Evolutionary conservation across 2,113 vertebrate genomes (phyloP).

Genomic region (Cyrtonyx montezumae): DNA sequence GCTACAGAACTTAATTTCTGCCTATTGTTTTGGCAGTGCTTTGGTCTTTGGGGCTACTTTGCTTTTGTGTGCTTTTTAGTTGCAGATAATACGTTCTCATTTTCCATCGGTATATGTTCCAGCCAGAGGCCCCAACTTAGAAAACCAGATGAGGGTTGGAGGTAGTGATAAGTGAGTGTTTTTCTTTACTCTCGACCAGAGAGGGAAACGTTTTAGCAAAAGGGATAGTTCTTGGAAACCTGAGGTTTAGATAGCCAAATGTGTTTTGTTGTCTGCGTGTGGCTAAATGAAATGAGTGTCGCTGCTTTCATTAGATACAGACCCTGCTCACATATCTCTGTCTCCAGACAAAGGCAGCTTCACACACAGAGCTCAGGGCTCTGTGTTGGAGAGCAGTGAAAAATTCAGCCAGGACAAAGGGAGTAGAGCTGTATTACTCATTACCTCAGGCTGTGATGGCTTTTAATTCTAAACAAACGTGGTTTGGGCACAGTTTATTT

Average conservation of each 20-base stretch:
- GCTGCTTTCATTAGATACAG: background rate
- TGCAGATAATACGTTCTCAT: background rate
- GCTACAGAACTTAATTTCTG: background rate
- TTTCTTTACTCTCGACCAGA: background rate
- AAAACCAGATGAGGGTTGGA: background rate
- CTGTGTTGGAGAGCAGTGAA: background rate
- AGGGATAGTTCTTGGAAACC: background rate
- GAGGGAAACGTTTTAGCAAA: background rate
- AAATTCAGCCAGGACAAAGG: background rate
- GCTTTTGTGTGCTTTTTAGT: background rate
- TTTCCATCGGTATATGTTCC: background rate
- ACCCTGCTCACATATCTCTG: background rate
- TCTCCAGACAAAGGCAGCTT: background rate
- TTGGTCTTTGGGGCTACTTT: background rate
- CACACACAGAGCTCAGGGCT: accelerated
- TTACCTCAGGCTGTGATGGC: background rate
- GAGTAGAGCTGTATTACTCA: no score
- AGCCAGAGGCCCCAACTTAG: background rate
- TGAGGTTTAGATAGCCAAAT: background rate
- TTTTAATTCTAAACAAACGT: background rate
- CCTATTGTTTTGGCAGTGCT: accelerated
- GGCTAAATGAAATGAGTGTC: background rate
- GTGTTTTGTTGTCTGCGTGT: background rate
- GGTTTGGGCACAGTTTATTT: background rate
- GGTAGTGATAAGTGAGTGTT: accelerated